phyloP scores from a whole-genome alignment of 2,888 invertebrate genomes.

The Ashinkailepas kermadecensis region DNA sequence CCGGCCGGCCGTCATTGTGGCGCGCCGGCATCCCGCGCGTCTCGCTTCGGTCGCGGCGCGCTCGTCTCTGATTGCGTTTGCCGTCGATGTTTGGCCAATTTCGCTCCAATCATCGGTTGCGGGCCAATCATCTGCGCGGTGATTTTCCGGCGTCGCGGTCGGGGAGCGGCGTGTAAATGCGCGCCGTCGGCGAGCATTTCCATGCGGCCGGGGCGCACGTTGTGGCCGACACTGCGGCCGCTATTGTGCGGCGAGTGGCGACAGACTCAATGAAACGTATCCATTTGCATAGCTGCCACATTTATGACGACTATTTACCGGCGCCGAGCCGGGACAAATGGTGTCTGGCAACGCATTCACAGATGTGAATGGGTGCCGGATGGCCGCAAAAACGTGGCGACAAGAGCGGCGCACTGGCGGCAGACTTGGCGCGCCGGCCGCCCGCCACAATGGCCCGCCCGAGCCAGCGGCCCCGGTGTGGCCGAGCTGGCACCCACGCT shows the following conservation, averaged over 20 bases:
- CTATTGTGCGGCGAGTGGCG: neutral
- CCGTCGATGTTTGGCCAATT: conserved; percentile 5
- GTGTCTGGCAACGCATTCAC: neutral
- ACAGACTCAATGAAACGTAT: conserved; percentile 5
- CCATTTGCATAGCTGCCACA: conserved; percentile 18
- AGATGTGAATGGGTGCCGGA: neutral
- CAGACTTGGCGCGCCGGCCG: too few species aligned
- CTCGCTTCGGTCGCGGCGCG: neutral
- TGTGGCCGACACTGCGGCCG: neutral
- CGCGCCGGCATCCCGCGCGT: neutral
- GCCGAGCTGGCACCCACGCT: too few species aligned
- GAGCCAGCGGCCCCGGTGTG: too few species aligned
- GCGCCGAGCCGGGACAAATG: neutral
- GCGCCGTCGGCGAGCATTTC: neutral
- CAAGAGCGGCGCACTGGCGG: neutral
- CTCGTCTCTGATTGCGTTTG: neutral
- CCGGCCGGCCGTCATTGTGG: neutral
- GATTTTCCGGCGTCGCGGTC: neutral
- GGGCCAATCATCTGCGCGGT: conserved; percentile 7
- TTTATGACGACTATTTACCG: conserved; percentile 18
- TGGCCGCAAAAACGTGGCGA: neutral
- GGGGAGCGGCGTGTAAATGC: neutral
- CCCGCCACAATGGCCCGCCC: too few species aligned
- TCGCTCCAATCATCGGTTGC: neutral
- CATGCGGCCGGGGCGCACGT: neutral